A percentile compares a stretch with the other conserved stretches of the same genome.
These are phyloP conservation scores for Engraulis encrasicolus DNA, from an alignment of 2,113 vertebrate genomes.

Conservation along the genomic window DNA sequence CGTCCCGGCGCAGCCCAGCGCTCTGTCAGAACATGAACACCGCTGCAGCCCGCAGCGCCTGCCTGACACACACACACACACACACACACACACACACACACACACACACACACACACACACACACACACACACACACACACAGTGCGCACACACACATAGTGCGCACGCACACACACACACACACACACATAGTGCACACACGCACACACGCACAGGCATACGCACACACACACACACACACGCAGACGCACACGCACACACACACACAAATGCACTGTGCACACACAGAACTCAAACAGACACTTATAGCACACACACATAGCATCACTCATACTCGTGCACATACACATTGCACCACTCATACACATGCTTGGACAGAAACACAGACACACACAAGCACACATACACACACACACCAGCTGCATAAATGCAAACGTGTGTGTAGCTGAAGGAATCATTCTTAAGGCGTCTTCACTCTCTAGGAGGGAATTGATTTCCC, in stretches of 20 bases:
- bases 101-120: background rate
- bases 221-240: too few species aligned
- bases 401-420: conserved; percentile 87
- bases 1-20: conserved; percentile 85
- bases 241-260: too few species aligned
- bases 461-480: too few species aligned
- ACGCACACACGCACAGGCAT: too few species aligned
- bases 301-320: background rate
- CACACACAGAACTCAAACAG: too few species aligned
- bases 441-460: too few species aligned
- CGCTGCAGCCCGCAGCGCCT: conserved; percentile 90
- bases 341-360: conserved; percentile 51
- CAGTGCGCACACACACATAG: too few species aligned
- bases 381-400: conserved; percentile 87
- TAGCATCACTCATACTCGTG: background rate
- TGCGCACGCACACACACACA: too few species aligned
- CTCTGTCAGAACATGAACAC: conserved; percentile 90
- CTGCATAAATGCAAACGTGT: conserved; percentile 80
- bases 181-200: too few species aligned
- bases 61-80: conserved; percentile 48
- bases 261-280: too few species aligned
- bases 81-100: background rate
- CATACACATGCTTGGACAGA: conserved; percentile 82
- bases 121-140: background rate
- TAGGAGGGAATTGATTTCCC: too few species aligned